Base-by-base conservation (phyloP, 2,888 invertebrate genomes). In the Allacma fusca region DNA sequence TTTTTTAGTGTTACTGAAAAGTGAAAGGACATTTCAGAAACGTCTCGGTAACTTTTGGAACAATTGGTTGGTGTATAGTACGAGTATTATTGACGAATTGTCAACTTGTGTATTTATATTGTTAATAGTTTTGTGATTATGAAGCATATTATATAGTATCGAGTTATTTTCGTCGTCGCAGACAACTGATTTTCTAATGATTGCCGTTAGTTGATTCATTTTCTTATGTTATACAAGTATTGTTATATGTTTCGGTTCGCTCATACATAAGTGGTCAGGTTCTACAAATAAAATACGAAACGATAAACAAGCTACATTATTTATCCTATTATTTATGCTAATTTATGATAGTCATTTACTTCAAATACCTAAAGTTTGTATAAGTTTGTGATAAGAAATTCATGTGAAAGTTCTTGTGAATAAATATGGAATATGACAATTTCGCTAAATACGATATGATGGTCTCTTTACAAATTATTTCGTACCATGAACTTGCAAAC, bases 321-420 rank as follows among this genome's bases (percentile, higher is more conserved):
- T 50, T 50, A 50, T 50, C 50, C 50, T 9, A 1, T 5, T 50
- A 50, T 50, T 50, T 50, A 50, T 50, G n/a, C 2, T 50, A 19
- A 50, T 50, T 50, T 16, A 5, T 50, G n/a, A 9, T 40, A 50
- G 34, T 34, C 34, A 34, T 34, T 50, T 50, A 50, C 1, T 50
- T 19, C 16, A 50, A 34, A 7, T 34, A 34, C 9, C 50, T 13
- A 12, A n/a, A 12, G 9, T 50, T 50, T 12, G 19, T 16, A 50
- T 50, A 50, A 50, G 50, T 50, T 50, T 50, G 50, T 50, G 50
- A 50, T 50, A 50, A 4, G 50, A 50, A 50, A 50, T 19, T 50
- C 16, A 19, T 50, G 50, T 50, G 50, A 50, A 50, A 50, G 19
- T 50, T 50, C 50, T 19, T 50, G 50, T 50, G 50, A 50, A 50